Evolutionary conservation across 2,113 vertebrate genomes (phyloP).

Genomic region (Chlorodrepanis virens): DNA sequence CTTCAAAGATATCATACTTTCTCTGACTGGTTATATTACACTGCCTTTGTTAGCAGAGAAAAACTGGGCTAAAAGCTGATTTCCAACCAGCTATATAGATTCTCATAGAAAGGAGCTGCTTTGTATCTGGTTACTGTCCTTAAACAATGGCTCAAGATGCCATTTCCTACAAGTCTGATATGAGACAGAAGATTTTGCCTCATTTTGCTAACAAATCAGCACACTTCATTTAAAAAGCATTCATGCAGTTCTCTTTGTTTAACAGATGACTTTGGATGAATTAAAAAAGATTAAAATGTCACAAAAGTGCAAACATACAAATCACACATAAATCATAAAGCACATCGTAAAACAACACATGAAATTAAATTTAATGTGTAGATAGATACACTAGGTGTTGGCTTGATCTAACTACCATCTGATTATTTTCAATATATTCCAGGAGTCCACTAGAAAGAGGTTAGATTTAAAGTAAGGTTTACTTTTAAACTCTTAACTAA

Average conservation of each 20-base stretch:
- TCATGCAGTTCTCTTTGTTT: not conserved
- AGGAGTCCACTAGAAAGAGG: not conserved
- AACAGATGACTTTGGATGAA: not conserved
- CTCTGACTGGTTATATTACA: not conserved
- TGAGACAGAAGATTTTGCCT: not conserved
- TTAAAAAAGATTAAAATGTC: not conserved
- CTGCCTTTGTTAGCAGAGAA: not conserved
- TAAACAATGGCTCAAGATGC: not conserved
- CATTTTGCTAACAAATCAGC: not conserved
- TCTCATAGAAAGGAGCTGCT: not conserved
- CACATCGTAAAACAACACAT: not conserved
- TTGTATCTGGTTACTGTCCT: not conserved
- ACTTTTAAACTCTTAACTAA: not conserved
- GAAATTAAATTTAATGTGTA: not conserved
- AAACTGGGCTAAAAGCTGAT: not conserved
- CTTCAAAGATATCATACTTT: not conserved
- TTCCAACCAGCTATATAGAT: not conserved
- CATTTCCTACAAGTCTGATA: not conserved
- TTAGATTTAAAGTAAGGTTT: not conserved
- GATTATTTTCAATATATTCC: not conserved
- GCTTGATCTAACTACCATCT: not conserved
- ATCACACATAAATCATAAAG: not conserved
- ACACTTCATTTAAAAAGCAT: not conserved
- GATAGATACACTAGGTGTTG: not conserved
- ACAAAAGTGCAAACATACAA: accelerated